Evolutionary conservation across 2,113 vertebrate species (phyloP), one percentile per base, ranked within the genome.

Genomic region (Seriola rivoliana): DNA sequence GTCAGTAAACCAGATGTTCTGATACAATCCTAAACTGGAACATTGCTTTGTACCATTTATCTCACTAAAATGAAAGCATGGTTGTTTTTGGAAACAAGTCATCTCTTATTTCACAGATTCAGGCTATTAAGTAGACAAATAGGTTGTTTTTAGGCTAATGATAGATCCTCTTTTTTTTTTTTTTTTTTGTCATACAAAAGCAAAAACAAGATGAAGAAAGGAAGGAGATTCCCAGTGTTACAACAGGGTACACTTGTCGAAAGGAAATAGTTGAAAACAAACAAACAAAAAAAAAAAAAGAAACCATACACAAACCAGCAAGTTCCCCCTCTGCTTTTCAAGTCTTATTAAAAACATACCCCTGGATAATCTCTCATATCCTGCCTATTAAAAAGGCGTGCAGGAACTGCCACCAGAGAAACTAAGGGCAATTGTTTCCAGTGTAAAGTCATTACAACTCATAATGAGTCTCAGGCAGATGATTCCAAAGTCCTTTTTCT

Each of bases 291-390:
- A 16, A 2, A 42, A 16, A 21, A 29, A 79, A 69, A 66, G 48
- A 80, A 66, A 78, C 10, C 4, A 48, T 36, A 87, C 78, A 69
- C 14, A 10, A 80, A 86, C 14, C 40, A 0, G 5, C 54, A 64
- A 78, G 63, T 77, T 81, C 63, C 59, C 66, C 40, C 68, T 60
- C 64, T 69, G 25, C 79, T 81, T 91, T 93, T 86, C 50, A 75
- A 84, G 79, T 91, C 75, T 91, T 90, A 91, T 91, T 93, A 84
- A 90, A 92, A 93, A 91, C 92, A 92, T 85, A 81, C 75, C 50
- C 59, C 65, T 69, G 66, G 70, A 85, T 91, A 86, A 92, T 92
- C 78, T 80, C 84, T 89, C 71, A 82, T 90, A 92, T 93, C 87
- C 88, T 88, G 76, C 80, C 85, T 88, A 88, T 92, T 91, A 86